These are phyloP conservation scores for Lamellibrachia satsuma DNA, from an alignment of 2,888 invertebrate species.

Conservation along the genomic window DNA sequence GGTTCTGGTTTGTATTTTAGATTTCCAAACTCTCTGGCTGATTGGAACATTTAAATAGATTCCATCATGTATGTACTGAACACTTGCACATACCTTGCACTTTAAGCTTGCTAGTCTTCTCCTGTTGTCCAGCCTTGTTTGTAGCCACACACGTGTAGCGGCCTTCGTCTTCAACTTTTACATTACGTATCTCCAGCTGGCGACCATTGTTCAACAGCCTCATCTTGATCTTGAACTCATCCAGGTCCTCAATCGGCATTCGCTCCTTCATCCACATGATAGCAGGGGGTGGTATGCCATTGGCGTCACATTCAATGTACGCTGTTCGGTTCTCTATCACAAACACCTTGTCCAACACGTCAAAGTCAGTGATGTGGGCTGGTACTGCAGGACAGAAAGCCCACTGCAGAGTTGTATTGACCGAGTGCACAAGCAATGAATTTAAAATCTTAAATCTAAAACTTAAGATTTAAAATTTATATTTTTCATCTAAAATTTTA, in stretches of 20 bases:
- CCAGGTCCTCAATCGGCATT: slow-evolving; percentile 47
- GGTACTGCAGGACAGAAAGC: slow-evolving; percentile 39
- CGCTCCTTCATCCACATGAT: slow-evolving; percentile 64
- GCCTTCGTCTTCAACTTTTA: slow-evolving; percentile 62
- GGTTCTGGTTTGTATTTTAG: too few relatives aligned
- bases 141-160: slow-evolving; percentile 67
- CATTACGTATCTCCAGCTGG: slow-evolving; percentile 51
- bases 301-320: slow-evolving; percentile 61
- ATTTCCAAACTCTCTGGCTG: neutral
- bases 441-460: neutral
- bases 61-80: too few relatives aligned
- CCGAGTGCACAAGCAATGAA: neutral
- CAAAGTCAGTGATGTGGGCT: slow-evolving; percentile 32
- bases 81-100: slow-evolving; percentile 56
- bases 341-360: slow-evolving; percentile 45
- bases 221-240: slow-evolving; percentile 55
- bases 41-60: neutral
- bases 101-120: slow-evolving; percentile 63
- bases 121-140: slow-evolving; percentile 67
- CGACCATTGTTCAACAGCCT: slow-evolving; percentile 54
- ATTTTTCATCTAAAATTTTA: too few relatives aligned
- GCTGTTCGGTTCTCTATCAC: slow-evolving; percentile 61
- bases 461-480: too few relatives aligned
- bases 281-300: slow-evolving; percentile 63
- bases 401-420: neutral